Evolutionary conservation across 2,797 vertebrate species (phyloP).

Genomic region (Enteromius fasciolatus): DNA sequence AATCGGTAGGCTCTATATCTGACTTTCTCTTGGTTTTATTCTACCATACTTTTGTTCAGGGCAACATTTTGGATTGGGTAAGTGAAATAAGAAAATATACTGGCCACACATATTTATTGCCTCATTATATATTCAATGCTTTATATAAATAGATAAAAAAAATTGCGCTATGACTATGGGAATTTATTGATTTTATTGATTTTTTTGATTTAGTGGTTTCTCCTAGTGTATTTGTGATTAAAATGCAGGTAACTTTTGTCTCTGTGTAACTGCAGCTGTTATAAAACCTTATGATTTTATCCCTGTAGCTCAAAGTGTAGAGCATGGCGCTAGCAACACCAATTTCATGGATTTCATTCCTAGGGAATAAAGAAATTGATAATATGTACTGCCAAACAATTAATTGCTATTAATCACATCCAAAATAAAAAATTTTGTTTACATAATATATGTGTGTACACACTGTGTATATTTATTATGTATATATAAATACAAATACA

Average conservation of each 20-base stretch:
- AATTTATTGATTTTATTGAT: too few relatives aligned
- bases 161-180: background rate
- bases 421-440: too few relatives aligned
- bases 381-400: background rate
- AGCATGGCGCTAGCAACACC: background rate
- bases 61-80: background rate
- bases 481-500: too few relatives aligned
- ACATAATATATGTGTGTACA: too few relatives aligned
- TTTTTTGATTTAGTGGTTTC: background rate
- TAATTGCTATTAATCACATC: too few relatives aligned
- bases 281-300: background rate
- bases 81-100: background rate
- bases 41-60: background rate
- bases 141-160: background rate
- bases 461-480: too few relatives aligned
- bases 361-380: background rate
- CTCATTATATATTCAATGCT: background rate
- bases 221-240: background rate
- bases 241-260: background rate
- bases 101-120: background rate
- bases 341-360: background rate
- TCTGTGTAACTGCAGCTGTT: background rate
- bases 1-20: slow-evolving; percentile 76
- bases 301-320: background rate
- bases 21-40: background rate